Percentiles rank a stretch among this genome's conserved stretches.
Conservation (phyloP, 2,888 invertebrate genomes). For the Mellilla xanthometata region DNA sequence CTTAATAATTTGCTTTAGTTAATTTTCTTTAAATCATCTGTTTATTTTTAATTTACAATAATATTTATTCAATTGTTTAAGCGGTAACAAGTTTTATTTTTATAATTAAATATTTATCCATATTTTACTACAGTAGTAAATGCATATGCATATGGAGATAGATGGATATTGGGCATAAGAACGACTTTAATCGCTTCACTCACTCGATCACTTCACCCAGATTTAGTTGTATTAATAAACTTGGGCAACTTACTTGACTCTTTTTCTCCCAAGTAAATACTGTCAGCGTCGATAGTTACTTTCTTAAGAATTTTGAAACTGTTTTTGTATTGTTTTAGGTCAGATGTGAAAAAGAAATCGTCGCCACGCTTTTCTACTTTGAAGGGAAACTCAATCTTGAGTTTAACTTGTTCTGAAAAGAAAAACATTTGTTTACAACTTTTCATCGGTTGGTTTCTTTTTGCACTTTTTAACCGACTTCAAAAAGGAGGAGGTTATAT, state of each 20-base stretch:
- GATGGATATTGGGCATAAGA: too few species aligned
- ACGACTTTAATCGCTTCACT: too few species aligned
- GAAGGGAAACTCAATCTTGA: constrained; percentile 33
- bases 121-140: too few species aligned
- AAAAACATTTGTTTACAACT: neutral
- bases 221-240: neutral
- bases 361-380: constrained; percentile 32
- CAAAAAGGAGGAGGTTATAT: too few species aligned
- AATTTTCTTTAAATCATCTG: neutral
- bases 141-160: too few species aligned
- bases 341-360: constrained; percentile 35
- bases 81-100: too few species aligned
- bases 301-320: constrained; percentile 36
- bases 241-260: constrained; percentile 46
- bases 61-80: too few species aligned
- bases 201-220: too few species aligned
- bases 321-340: constrained; percentile 30
- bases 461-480: too few species aligned
- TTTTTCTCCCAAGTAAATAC: constrained; percentile 39
- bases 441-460: too few species aligned
- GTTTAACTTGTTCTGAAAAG: constrained; percentile 41
- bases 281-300: constrained; percentile 38
- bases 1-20: too few species aligned
- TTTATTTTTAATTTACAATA: neutral
- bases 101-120: too few species aligned